Base-by-base conservation (phyloP, 2,888 invertebrate genomes). In the Plagiodera versicolora region DNA sequence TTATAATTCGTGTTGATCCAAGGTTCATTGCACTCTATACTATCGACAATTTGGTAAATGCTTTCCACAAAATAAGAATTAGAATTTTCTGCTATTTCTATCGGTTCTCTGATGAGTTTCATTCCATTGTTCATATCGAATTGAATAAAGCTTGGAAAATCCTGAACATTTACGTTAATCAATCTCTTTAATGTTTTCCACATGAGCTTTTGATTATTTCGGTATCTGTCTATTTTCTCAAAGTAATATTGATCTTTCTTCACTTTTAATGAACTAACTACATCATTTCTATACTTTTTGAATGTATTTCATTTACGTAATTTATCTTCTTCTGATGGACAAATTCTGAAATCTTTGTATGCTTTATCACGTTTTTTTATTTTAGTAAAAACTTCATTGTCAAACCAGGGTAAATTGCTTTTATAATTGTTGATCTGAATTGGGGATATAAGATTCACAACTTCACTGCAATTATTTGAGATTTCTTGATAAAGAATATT, bases 151-250 rank as follows among this genome's bases (percentile, higher is more conserved):
- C 11, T 32, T 6, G 11, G 11, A 3, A 6, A 17, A 18, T 46
- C 18, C 18, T 46, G 46, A 46, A 17, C 18, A 46, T 18, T 46
- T 16, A 20, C 20, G 5, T 48, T 48, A 20, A 48, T 24, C 19
- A 48, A 24, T 20, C 9, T 14, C 20, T 48, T 48, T 48, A 20
- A 20, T 20, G 20, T 48, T 48, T 48, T 48, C 48, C 20, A 48
- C 48, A 48, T 48, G 20, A 48, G 19, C 48, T 48, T 20, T 20
- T 20, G 20, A 48, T 48, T 48, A n/a, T 48, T 46, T 46, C 6
- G 19, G 11, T 48, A 48, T 48, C 48, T 48, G 48, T 48, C 48
- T 20, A 20, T 48, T 48, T 48, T 48, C 20, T 48, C 48, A 48
- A 20, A 48, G 20, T 47, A 47, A 20, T 47, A 47, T 19, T 47